Conservation (phyloP, 2,113 vertebrate genomes). For the Tragelaphus strepsiceros region DNA sequence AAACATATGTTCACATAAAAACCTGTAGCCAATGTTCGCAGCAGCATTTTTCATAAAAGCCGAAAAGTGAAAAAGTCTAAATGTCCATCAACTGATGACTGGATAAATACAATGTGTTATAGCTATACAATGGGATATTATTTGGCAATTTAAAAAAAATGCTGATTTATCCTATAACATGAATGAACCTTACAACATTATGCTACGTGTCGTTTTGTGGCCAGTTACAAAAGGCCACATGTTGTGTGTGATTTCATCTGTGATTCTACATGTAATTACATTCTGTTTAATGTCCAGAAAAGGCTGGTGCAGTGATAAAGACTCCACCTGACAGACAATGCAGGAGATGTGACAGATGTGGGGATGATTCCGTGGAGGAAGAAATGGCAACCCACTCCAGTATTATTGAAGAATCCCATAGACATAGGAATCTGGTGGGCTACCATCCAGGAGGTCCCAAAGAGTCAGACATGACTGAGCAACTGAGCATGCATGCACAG, state of each 20-base stretch:
- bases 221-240: not conserved
- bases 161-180: not conserved
- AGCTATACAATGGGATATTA: not conserved
- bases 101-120: not conserved
- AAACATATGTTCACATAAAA: not conserved
- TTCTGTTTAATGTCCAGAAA: not conserved
- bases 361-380: not conserved
- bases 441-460: not conserved
- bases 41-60: not conserved
- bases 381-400: not conserved
- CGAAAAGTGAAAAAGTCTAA: not conserved
- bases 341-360: not conserved
- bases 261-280: not conserved
- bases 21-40: not conserved
- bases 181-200: not conserved
- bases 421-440: not conserved
- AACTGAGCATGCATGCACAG: not conserved
- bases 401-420: not conserved
- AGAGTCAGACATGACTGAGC: not conserved
- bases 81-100: not conserved
- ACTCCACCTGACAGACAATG: not conserved
- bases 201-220: not conserved
- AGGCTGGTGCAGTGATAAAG: not conserved
- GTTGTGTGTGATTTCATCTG: not conserved
- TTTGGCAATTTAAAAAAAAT: not conserved